Conservation (phyloP, 2,113 vertebrate genomes). For the Ascaphus truei region DNA sequence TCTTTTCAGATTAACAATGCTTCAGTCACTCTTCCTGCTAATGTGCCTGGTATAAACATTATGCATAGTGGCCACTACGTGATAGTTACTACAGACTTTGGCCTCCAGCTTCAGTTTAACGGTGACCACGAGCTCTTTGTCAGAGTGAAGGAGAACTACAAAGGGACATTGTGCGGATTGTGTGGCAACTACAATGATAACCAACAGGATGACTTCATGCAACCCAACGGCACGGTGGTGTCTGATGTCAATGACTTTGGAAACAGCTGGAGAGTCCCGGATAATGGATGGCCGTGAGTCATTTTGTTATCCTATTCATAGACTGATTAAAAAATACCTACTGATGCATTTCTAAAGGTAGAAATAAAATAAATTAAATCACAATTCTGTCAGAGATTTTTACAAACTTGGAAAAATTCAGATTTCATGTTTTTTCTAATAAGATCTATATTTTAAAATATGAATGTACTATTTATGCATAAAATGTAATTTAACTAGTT, state of each 20-base stretch:
- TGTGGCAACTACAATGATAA: slow-evolving; percentile 63
- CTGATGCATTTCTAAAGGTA: too few species aligned
- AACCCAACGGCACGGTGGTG: slow-evolving; percentile 49
- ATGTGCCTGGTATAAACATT: slow-evolving; percentile 45
- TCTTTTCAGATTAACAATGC: slow-evolving; percentile 64
- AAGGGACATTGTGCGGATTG: slow-evolving; percentile 60
- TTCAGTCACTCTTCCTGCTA: slow-evolving; percentile 60
- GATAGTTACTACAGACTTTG: slow-evolving; percentile 47
- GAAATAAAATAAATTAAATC: too few species aligned
- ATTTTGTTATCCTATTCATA: neutral
- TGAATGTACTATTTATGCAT: too few species aligned
- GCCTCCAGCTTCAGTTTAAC: slow-evolving; percentile 58
- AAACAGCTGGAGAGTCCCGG: slow-evolving; percentile 59
- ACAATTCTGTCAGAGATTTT: too few species aligned
- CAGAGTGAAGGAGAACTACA: slow-evolving; percentile 61
- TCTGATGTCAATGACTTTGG: slow-evolving; percentile 52
- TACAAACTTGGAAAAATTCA: too few species aligned
- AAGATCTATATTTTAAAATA: too few species aligned
- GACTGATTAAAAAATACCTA: too few species aligned
- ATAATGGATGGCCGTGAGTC: slow-evolving; percentile 49
- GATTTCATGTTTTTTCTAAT: neutral
- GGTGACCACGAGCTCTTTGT: slow-evolving; percentile 57
- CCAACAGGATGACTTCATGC: slow-evolving; percentile 61
- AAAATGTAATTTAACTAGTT: too few species aligned
- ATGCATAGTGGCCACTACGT: slow-evolving; percentile 38